Evolutionary conservation across 2,888 invertebrate species (phyloP).

Genomic region (Clunio marinus): DNA sequence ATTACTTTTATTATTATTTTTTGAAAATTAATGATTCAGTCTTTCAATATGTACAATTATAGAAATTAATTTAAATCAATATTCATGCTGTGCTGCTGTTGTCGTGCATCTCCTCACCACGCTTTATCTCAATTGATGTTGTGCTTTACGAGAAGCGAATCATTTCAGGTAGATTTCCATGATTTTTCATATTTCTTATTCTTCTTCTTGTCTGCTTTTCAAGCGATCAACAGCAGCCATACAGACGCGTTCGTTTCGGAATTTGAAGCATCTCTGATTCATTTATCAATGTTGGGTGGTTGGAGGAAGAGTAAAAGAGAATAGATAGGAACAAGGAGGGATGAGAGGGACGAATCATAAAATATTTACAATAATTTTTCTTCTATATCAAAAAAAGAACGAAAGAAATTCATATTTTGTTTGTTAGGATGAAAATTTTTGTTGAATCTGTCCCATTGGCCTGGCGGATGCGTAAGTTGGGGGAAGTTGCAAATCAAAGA

Average conservation of each 20-base stretch:
- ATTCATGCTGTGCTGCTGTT: conserved; percentile 21
- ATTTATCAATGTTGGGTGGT: no score
- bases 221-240: background rate
- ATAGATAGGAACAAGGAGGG: background rate
- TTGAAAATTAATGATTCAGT: conserved; percentile 38
- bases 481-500: no score
- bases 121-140: background rate
- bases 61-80: conserved; percentile 34
- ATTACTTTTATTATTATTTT: conserved; percentile 34
- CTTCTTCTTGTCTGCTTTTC: background rate
- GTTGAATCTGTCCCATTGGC: no score
- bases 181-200: no score
- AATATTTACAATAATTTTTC: conserved; percentile 30
- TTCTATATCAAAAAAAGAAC: conserved; percentile 7
- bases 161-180: background rate
- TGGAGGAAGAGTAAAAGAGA: background rate
- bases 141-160: background rate
- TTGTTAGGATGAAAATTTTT: conserved; percentile 27
- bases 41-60: conserved; percentile 37
- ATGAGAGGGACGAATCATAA: conserved; percentile 14
- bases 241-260: background rate
- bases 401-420: background rate
- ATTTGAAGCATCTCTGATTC: background rate
- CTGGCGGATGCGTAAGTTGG: no score
- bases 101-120: background rate